Conservation (phyloP, 2,113 vertebrate species). For the Lethenteron camtschaticum region DNA sequence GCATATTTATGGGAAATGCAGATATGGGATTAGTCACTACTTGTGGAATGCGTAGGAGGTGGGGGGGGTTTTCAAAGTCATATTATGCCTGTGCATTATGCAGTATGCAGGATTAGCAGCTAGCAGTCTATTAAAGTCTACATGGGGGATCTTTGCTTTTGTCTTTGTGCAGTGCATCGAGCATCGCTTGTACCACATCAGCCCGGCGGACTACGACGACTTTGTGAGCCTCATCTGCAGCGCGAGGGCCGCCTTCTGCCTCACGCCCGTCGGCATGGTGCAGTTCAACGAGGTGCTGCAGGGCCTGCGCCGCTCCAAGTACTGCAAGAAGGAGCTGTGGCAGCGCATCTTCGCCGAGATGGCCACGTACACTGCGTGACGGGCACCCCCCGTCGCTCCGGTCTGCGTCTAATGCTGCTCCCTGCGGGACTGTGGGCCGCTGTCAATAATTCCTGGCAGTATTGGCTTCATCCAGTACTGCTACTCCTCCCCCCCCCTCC, state of each 20-base stretch:
- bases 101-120: too few species aligned
- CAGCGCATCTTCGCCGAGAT: slow-evolving; percentile 93
- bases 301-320: slow-evolving; percentile 81
- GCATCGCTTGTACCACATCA: slow-evolving; percentile 81
- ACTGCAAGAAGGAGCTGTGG: slow-evolving; percentile 93
- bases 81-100: too few species aligned
- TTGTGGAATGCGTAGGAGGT: too few species aligned
- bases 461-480: too few species aligned
- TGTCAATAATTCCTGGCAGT: too few species aligned
- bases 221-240: slow-evolving; percentile 97
- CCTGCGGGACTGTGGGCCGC: background rate
- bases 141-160: background rate
- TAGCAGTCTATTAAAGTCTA: too few species aligned
- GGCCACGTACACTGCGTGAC: slow-evolving; percentile 88
- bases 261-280: slow-evolving; percentile 94
- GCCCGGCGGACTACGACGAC: slow-evolving; percentile 90
- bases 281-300: slow-evolving; percentile 97
- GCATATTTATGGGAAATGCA: too few species aligned
- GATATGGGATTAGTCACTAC: too few species aligned
- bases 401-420: slow-evolving; percentile 1
- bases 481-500: too few species aligned
- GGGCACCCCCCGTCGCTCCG: background rate
- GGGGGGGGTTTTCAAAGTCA: too few species aligned
- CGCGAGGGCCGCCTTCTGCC: slow-evolving; percentile 75
- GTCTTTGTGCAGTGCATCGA: slow-evolving; percentile 58